Evolutionary conservation across 1,140 invertebrate genomes (phyloP).

Genomic region (Cephus cinctus): DNA sequence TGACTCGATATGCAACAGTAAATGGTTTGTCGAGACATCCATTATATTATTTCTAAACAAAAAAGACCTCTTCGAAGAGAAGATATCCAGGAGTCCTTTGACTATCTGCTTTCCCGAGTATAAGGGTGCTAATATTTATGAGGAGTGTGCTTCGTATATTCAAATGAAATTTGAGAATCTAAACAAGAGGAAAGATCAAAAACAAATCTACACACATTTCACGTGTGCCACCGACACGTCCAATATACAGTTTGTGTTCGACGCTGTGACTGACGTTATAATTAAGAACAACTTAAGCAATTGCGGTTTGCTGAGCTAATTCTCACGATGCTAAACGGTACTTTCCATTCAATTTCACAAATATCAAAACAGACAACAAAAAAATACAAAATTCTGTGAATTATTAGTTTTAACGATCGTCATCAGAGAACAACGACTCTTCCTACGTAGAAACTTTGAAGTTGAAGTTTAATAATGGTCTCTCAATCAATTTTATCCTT

Average conservation of each 20-base stretch:
- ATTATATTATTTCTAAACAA: slow-evolving; percentile 97
- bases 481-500: no score
- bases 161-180: slow-evolving; percentile 87
- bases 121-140: slow-evolving; percentile 79
- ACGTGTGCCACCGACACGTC: slow-evolving; percentile 91
- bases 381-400: no score
- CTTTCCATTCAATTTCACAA: no score
- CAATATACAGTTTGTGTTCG: slow-evolving; percentile 91
- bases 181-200: slow-evolving; percentile 82
- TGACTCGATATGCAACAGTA: slow-evolving; percentile 96
- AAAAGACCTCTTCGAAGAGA: slow-evolving; percentile 95
- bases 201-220: slow-evolving; percentile 91
- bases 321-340: no score
- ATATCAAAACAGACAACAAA: no score
- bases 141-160: slow-evolving; percentile 85
- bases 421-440: no score
- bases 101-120: slow-evolving; percentile 96
- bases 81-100: slow-evolving; percentile 86
- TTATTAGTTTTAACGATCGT: no score
- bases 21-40: slow-evolving; percentile 98
- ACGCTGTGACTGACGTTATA: slow-evolving; percentile 89
- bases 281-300: slow-evolving; percentile 93
- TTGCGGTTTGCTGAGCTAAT: slow-evolving; percentile 71
- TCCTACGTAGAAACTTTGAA: no score
- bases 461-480: no score